A percentile compares a stretch with the other conserved stretches of the same genome.
These are phyloP conservation scores for Neoaliturus tenellus DNA, from an alignment of 2,888 invertebrate species.

Conservation along the genomic window DNA sequence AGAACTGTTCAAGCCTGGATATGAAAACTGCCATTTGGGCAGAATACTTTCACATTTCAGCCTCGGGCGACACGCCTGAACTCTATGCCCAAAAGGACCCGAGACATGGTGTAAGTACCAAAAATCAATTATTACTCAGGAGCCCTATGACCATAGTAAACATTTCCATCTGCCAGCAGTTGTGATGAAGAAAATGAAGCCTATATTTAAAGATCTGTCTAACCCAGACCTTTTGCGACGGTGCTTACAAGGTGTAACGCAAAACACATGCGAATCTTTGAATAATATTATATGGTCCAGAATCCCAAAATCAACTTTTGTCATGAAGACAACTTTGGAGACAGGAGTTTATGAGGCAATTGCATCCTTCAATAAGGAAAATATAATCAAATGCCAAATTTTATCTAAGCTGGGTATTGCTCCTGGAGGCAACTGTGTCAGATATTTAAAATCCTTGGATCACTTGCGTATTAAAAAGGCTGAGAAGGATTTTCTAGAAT, in stretches of 20 bases:
- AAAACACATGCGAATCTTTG: neutral
- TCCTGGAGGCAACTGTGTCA: conserved; percentile 26
- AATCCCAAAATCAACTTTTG: neutral
- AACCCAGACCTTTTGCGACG: neutral
- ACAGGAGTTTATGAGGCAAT: neutral
- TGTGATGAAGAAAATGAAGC: conserved; percentile 67
- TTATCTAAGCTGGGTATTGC: conserved; percentile 6
- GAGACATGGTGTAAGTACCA: neutral
- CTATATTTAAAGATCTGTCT: neutral
- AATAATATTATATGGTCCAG: neutral
- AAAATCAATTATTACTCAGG: neutral
- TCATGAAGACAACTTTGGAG: neutral
- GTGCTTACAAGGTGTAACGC: neutral
- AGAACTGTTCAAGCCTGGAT: too few species aligned
- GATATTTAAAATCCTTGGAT: neutral
- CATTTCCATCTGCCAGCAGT: conserved; percentile 69
- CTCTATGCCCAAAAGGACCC: too few species aligned
- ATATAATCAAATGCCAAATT: conserved; percentile 2
- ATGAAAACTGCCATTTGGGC: too few species aligned
- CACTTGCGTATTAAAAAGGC: neutral
- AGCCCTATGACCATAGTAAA: neutral
- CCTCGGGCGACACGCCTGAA: too few species aligned
- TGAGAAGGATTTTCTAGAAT: neutral
- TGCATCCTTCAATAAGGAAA: conserved; percentile 24
- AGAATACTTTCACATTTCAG: too few species aligned